Conservation (phyloP, 1,140 invertebrate genomes). For the Zaprionus kolodkinae region DNA sequence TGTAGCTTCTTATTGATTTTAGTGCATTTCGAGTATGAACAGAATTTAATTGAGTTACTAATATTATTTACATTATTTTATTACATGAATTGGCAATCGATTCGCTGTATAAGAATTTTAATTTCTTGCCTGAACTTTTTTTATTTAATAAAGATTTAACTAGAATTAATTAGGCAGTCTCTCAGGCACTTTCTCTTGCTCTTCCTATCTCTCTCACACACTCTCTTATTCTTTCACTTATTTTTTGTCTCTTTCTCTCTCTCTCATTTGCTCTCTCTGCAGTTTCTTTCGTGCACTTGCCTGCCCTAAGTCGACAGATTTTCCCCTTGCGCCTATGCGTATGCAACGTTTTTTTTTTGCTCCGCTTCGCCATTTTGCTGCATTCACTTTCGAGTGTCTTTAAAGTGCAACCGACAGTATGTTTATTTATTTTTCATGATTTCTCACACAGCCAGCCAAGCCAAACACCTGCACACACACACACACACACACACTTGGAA, state of each 20-base stretch:
- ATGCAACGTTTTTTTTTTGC: slow-evolving; percentile 32
- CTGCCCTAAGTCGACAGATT: no score
- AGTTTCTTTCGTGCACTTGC: no score
- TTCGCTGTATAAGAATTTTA: background rate
- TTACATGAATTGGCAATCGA: background rate
- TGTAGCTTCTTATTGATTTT: background rate
- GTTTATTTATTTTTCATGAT: slow-evolving; percentile 74
- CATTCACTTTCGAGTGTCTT: slow-evolving; percentile 32
- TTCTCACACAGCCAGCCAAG: slow-evolving; percentile 36
- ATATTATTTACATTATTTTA: background rate
- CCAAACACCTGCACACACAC: slow-evolving; percentile 32
- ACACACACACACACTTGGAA: slow-evolving; percentile 32
- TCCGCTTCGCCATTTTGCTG: background rate
- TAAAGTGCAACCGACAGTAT: slow-evolving; percentile 63
- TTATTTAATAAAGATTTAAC: no score
- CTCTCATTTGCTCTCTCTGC: background rate
- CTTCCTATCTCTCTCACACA: background rate
- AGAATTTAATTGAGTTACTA: background rate
- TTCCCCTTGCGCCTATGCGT: slow-evolving; percentile 5
- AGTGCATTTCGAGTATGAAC: background rate
- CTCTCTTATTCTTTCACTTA: no score
- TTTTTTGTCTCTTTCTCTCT: background rate
- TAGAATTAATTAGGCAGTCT: background rate
- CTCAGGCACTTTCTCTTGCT: background rate
- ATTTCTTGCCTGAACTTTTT: no score